Conservation (phyloP, 2,888 invertebrate genomes). For the Catotricha subobsoleta region DNA sequence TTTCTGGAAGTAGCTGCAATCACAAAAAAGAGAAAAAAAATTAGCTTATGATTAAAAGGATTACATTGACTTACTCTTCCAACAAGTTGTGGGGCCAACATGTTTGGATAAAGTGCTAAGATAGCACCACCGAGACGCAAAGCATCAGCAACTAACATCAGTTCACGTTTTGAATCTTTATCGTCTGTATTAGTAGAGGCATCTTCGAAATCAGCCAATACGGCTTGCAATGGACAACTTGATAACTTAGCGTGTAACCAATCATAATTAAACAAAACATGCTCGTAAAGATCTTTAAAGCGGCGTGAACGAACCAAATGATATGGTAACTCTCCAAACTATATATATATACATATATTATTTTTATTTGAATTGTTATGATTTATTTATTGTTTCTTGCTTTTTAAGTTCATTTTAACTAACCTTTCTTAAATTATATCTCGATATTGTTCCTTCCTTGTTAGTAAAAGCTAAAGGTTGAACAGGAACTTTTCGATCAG, state of each 20-base stretch:
- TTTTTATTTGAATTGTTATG: too few relatives aligned
- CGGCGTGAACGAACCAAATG: constrained; percentile 83
- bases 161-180: constrained; percentile 54
- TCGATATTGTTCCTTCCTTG: constrained; percentile 71
- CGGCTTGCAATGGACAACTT: constrained; percentile 87
- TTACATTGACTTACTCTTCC: constrained; percentile 3
- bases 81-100: constrained; percentile 46
- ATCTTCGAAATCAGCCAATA: constrained; percentile 64
- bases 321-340: constrained; percentile 91
- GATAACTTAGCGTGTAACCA: constrained; percentile 93
- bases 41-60: not conserved
- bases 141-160: constrained; percentile 70
- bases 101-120: constrained; percentile 76
- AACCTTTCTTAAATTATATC: constrained; percentile 90
- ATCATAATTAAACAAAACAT: constrained; percentile 92
- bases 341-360: too few relatives aligned
- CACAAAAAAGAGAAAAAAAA: constrained; percentile 39
- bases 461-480: constrained; percentile 84
- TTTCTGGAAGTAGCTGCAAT: constrained; percentile 76
- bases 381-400: too few relatives aligned
- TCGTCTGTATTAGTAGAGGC: constrained; percentile 46
- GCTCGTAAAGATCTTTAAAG: constrained; percentile 73
- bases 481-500: constrained; percentile 78
- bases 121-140: constrained; percentile 85
- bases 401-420: too few relatives aligned